Percentiles rank a stretch among this genome's conserved stretches.
Evolutionary conservation across 2,888 invertebrate species (phyloP).

Genomic region (Amaurobius ferox): DNA sequence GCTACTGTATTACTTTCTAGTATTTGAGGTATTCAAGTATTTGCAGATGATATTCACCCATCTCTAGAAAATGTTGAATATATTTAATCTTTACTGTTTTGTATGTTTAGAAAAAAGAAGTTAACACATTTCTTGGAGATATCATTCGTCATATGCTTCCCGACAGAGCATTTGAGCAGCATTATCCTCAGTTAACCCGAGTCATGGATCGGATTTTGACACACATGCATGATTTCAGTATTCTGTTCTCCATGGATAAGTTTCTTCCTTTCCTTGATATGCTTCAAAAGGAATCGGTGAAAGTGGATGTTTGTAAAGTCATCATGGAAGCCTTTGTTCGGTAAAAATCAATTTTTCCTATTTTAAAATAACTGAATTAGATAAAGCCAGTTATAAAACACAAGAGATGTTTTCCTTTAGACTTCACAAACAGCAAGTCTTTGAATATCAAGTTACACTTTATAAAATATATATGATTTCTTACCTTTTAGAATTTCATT

Average conservation of each 20-base stretch:
- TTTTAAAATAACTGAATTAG: no score
- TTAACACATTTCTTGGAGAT: constrained; percentile 90
- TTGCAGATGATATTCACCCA: no score
- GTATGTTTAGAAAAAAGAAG: constrained; percentile 84
- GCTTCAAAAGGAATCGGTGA: constrained; percentile 89
- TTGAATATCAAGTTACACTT: no score
- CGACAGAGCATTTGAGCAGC: constrained; percentile 86
- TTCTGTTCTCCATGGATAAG: constrained; percentile 89
- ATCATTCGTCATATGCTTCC: constrained; percentile 89
- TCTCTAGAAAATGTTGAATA: no score
- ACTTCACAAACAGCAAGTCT: no score
- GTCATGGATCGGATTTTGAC: constrained; percentile 87
- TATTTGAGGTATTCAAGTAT: no score
- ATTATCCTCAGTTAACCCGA: constrained; percentile 86
- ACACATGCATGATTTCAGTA: constrained; percentile 87
- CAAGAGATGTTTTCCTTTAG: no score
- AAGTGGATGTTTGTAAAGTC: constrained; percentile 89
- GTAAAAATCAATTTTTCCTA: no score
- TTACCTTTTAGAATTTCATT: no score
- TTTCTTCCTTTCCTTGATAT: constrained; percentile 93
- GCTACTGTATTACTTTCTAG: no score
- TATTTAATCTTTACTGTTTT: not conserved
- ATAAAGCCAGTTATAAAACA: no score
- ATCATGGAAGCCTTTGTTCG: constrained; percentile 81
- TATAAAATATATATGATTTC: no score